These are phyloP conservation scores for Papilio dardanus DNA, from an alignment of 1,140 invertebrate genomes.

Conservation along the genomic window DNA sequence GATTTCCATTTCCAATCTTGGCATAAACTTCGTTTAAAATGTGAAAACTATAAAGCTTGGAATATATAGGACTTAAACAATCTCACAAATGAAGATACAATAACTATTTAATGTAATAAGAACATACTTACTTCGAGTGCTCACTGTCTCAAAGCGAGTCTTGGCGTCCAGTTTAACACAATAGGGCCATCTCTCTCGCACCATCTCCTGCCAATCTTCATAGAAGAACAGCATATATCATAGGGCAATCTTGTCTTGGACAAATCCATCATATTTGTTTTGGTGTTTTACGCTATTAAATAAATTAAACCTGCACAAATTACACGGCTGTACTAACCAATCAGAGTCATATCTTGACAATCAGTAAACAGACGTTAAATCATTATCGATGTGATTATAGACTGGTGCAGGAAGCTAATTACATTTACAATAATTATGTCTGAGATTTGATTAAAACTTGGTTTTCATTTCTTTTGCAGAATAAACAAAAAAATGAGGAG, in stretches of 20 bases:
- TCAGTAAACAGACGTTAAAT: slow-evolving; percentile 13
- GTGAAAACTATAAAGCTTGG: too few relatives aligned
- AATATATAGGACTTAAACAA: too few relatives aligned
- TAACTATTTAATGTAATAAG: too few relatives aligned
- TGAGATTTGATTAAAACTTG: neutral
- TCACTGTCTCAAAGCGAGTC: too few relatives aligned
- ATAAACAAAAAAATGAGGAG: neutral
- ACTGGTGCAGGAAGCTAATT: slow-evolving; percentile 3
- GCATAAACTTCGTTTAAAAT: neutral
- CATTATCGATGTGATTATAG: slow-evolving; percentile 1
- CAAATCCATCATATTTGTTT: neutral
- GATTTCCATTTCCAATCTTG: slow-evolving; percentile 28
- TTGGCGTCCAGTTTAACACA: too few relatives aligned
- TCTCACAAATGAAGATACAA: too few relatives aligned
- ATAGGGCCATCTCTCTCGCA: too few relatives aligned
- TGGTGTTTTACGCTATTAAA: slow-evolving; percentile 1
- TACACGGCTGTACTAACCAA: neutral
- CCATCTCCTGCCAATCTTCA: too few relatives aligned
- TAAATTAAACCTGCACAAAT: slow-evolving; percentile 1
- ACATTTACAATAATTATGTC: neutral
- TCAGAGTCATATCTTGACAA: neutral
- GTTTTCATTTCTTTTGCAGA: neutral
- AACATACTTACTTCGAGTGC: too few relatives aligned
- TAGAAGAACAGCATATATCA: too few relatives aligned
- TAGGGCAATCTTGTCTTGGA: too few relatives aligned